These are phyloP conservation scores for Apis laboriosa DNA, from an alignment of 1,140 invertebrate species.

Conservation along the genomic window DNA sequence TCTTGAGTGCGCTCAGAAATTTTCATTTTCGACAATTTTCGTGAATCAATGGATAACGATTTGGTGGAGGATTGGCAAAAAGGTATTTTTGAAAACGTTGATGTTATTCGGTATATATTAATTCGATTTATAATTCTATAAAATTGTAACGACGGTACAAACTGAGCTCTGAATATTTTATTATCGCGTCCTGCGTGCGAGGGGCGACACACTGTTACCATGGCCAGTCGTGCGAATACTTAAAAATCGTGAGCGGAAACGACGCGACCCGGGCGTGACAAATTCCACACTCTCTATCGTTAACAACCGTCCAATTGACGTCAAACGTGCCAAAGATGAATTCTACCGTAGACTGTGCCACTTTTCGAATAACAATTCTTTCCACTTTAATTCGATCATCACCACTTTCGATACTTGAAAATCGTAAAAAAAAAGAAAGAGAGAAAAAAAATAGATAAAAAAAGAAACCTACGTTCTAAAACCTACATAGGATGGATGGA, in stretches of 20 bases:
- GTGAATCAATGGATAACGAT: too few species aligned
- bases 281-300: conserved; percentile 8
- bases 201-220: background rate
- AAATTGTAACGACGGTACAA: background rate
- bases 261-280: conserved; percentile 14
- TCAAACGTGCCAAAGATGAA: background rate
- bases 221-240: conserved; percentile 1
- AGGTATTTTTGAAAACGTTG: too few species aligned
- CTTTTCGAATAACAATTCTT: background rate
- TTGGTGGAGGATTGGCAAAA: too few species aligned
- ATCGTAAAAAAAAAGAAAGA: background rate
- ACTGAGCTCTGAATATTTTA: background rate
- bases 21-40: too few species aligned
- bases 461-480: background rate
- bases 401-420: background rate
- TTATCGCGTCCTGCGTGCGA: background rate
- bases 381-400: background rate
- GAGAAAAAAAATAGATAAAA: background rate
- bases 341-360: background rate
- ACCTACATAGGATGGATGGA: background rate
- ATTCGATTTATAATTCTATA: background rate
- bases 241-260: conserved; percentile 15
- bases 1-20: background rate
- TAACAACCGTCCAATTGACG: background rate
- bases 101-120: too few species aligned